These are phyloP conservation scores for Hippopotamus amphibius DNA, from an alignment of 2,113 vertebrate genomes.

Conservation along the genomic window DNA sequence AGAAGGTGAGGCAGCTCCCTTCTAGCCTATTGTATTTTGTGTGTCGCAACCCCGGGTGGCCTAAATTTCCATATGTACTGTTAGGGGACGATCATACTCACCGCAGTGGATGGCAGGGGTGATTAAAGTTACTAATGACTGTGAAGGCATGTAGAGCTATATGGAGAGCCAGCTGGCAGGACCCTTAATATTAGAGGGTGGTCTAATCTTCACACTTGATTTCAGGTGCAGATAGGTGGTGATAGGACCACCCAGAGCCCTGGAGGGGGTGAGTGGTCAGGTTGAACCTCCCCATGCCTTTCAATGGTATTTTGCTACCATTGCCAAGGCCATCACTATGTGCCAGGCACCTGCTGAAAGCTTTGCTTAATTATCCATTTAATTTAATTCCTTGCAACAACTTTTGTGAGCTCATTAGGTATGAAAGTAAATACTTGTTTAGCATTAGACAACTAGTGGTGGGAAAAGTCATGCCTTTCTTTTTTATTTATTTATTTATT, in stretches of 20 bases:
- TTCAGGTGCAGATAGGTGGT: accelerated
- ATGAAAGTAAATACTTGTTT: background rate
- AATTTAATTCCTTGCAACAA: background rate
- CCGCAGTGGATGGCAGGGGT: background rate
- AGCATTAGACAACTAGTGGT: background rate
- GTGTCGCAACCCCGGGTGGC: background rate
- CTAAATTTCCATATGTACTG: background rate
- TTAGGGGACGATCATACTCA: background rate
- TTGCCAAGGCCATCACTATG: background rate
- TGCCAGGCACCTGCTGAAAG: background rate
- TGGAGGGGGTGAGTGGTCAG: accelerated
- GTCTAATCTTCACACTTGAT: background rate
- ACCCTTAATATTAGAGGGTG: background rate
- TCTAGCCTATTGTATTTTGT: background rate
- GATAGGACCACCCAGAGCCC: background rate
- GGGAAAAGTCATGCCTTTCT: background rate
- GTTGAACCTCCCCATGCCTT: background rate
- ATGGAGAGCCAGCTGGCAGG: background rate
- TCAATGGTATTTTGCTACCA: background rate
- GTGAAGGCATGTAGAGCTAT: background rate
- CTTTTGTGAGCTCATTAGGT: background rate
- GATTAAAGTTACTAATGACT: background rate
- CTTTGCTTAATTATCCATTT: background rate
- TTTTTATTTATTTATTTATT: background rate
- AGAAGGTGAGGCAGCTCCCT: background rate